Evolutionary conservation across 2,797 vertebrate genomes (phyloP).

Genomic region (Apodemus agrarius): DNA sequence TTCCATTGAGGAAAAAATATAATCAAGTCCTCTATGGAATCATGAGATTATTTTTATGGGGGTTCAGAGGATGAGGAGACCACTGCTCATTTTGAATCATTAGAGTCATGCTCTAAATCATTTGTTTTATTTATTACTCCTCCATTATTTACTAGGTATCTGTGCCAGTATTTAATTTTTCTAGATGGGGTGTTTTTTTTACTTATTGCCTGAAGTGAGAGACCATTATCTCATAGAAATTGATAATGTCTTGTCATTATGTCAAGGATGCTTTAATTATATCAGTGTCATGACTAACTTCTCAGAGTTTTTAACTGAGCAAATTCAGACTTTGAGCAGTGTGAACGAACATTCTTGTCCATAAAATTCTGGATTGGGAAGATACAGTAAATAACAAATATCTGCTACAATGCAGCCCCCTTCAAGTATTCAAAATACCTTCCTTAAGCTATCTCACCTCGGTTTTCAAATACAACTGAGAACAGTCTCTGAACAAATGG

Average conservation of each 20-base stretch:
- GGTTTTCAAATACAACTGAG: background rate
- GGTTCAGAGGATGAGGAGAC: background rate
- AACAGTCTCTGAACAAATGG: background rate
- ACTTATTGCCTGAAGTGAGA: background rate
- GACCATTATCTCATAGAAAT: background rate
- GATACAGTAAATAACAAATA: background rate
- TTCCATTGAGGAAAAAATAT: background rate
- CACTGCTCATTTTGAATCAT: background rate
- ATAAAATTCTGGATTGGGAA: background rate
- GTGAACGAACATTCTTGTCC: background rate
- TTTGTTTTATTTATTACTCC: background rate
- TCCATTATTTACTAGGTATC: background rate
- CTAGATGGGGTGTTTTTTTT: background rate
- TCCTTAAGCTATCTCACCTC: background rate
- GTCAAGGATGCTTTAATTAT: slow-evolving; percentile 23
- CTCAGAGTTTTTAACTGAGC: background rate
- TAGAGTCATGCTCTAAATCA: background rate
- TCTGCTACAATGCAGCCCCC: background rate
- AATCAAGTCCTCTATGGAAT: background rate
- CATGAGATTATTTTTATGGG: background rate
- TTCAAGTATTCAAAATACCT: background rate
- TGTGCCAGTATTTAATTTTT: slow-evolving; percentile 28
- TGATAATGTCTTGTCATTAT: slow-evolving; percentile 24
- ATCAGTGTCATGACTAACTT: background rate
- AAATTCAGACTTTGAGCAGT: background rate